phyloP scores from a whole-genome alignment of 2,113 vertebrate species.

The Neolamprologus brichardi region DNA sequence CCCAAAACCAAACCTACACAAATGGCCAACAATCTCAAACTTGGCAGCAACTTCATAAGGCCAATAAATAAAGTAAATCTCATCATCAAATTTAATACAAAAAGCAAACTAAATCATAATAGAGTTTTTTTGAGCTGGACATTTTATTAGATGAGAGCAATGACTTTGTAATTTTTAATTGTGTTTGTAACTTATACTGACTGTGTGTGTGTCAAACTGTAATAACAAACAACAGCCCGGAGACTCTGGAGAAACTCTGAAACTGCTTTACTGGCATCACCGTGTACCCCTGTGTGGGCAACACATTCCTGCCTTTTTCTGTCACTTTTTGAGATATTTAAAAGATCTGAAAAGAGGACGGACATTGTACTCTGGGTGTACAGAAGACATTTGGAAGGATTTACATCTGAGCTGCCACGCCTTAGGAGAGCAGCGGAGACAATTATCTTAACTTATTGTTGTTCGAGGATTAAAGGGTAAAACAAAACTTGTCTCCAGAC shows the following conservation, averaged over 20 bases:
- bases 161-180: background rate
- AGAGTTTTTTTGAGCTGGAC: background rate
- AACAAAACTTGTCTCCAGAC: background rate
- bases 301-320: background rate
- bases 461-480: background rate
- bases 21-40: background rate
- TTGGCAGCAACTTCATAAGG: background rate
- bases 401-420: background rate
- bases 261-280: background rate
- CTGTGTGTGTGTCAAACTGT: background rate
- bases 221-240: fast-evolving
- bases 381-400: background rate
- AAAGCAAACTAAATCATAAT: background rate
- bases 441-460: background rate
- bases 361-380: background rate
- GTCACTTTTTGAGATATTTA: background rate
- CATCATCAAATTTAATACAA: background rate
- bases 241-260: background rate
- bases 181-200: background rate
- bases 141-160: background rate
- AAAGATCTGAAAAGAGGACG: background rate
- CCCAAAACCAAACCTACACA: background rate
- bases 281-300: fast-evolving
- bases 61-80: background rate
- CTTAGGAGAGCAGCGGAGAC: background rate